Evolutionary conservation across 2,888 invertebrate species (phyloP), one percentile per base, ranked within the genome.

Genomic region (Hoplodrina blanda): DNA sequence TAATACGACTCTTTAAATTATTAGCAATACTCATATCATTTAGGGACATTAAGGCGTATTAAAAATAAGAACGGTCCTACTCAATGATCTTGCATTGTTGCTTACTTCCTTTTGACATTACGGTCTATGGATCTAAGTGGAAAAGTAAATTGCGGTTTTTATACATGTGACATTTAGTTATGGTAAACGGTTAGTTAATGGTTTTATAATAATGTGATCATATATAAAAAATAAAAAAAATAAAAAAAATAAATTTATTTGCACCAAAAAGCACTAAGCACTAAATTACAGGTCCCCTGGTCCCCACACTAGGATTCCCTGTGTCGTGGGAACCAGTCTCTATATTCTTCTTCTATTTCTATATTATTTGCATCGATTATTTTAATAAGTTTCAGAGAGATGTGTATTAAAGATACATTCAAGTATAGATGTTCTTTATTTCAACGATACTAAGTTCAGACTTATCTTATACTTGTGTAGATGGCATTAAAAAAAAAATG

Each of bases 21-120:
- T 89, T 88, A 86, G 85, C 85, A 87, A 89, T 89, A 90, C 89
- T 86, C 89, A 90, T 91, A 89, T 85, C 74, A 88, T 91, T 91
- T 85, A 57, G 54, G 75, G 65, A 59, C 74, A 88, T 89, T 88
- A 88, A 78, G 74, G 76, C 71, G 44, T 77, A 77, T 86, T 85
- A 88, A 64, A 67, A 55, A 57, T 72, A 72, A 63, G n/a, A 68
- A 76, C 54, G 41, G 30, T 41, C 53, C 30, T 55, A 69, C 66
- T 73, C 54, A 52, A 62, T 65, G 37, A 59, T 54, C 41, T 41
- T 50, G 60, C 20, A 59, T 67, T 78, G 74, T 70, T 71, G 20
- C 55, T 62, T 71, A 69, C 33, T 59, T 61, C 64, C 57, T 69
- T 80, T 81, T 70, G 30, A 46, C 52, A 74, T 72, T 70, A 64